phyloP scores from a whole-genome alignment of 2,797 vertebrate genomes.

The Trematomus bernacchii region DNA sequence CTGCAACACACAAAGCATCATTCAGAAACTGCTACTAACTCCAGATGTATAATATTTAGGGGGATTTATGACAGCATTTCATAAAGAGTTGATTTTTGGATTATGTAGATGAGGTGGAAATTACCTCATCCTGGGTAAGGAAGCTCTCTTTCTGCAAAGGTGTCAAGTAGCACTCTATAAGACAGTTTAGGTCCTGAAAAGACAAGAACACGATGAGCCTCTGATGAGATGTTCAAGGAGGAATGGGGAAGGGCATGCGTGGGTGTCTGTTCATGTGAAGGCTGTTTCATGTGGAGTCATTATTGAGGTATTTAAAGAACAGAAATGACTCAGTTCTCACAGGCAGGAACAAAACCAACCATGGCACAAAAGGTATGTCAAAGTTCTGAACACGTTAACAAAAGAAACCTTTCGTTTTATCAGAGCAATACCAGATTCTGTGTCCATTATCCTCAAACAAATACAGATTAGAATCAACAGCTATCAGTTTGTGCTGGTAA shows the following conservation, averaged over 20 bases:
- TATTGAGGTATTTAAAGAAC: neutral
- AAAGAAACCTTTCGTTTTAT: neutral
- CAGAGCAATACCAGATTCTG: neutral
- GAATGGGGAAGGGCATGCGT: conserved; percentile 6
- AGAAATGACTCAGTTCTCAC: conserved; percentile 9
- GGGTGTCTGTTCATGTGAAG: neutral
- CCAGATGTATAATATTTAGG: too few species aligned
- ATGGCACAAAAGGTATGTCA: neutral
- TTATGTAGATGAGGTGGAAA: neutral
- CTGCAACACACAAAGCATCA: conserved; percentile 71
- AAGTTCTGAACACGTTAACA: neutral
- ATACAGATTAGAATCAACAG: neutral
- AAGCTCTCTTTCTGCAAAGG: conserved; percentile 95
- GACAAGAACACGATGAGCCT: conserved; percentile 12
- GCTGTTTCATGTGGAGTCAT: conserved; percentile 19
- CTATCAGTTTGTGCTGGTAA: neutral
- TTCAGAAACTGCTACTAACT: neutral
- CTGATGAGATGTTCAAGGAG: conserved; percentile 1
- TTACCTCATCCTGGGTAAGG: conserved; percentile 96
- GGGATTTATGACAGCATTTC: neutral
- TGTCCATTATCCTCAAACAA: neutral
- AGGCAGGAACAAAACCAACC: conserved; percentile 18
- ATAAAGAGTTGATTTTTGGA: neutral
- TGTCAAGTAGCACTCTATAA: conserved; percentile 95
- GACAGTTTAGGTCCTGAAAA: conserved; percentile 92